Base-by-base conservation (phyloP, 1,140 invertebrate species). In the Palaemon carinicauda region DNA sequence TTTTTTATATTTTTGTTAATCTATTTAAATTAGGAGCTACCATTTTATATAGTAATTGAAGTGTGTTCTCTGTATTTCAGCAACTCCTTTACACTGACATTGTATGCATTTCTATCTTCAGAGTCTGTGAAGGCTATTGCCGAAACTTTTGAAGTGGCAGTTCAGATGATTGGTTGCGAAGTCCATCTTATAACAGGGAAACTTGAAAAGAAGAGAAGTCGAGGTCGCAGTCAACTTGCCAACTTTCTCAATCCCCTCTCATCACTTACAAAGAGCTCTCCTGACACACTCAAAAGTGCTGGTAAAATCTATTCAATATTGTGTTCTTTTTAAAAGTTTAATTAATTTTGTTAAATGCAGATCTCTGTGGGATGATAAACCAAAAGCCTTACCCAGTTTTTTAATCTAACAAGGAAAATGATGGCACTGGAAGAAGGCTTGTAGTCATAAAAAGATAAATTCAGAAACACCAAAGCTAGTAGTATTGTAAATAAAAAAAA, bases 51-150 rank as follows among this genome's bases (percentile, higher is more conserved):
- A 41, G 12, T 41, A 41, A 41, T 9, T 41, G 41, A 3, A 7
- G 10, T 27, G n/a, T 21, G 4, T 21, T 7, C 56, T 21, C 10
- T 3, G 21, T 17, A 21, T 54, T 79, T 52, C n/a, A 29, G 73
- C n/a, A 54, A 80, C 69, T 81, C 79, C 81, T 60, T 33, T 75
- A 75, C 90, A 65, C 89, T 81, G 82, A 73, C 31, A 41, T 54
- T 53, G n/a, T n/a, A 7, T 87, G 71, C 29, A 21, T 80, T 60
- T 80, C 78, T 75, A 78, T 69, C 89, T 89, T 17, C 91, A 97
- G 97, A 98, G 93, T 97, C 96, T 0, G 91, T 98, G 29, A 95
- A 95, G 90, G 95, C 96, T 0, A 97, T 98, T 89, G 95, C 95
- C 86, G 96, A 98, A 91, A 95, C 96, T 71, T 95, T 98, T 90